These are phyloP conservation scores for Formica aserva DNA, from an alignment of 2,888 invertebrate genomes.

Conservation along the genomic window DNA sequence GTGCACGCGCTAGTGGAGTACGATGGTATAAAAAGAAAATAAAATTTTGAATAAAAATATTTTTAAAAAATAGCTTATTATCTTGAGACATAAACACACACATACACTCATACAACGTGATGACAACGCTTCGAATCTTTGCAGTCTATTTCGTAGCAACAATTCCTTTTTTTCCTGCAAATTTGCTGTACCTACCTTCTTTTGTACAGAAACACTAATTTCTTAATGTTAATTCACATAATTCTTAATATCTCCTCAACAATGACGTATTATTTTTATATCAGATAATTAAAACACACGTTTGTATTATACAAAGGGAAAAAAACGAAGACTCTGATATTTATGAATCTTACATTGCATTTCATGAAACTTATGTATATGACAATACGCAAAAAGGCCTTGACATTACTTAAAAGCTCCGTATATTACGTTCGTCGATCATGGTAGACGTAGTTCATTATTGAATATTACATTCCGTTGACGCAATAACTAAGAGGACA, in stretches of 20 bases:
- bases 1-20: slow-evolving; percentile 51
- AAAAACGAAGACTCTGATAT: slow-evolving; percentile 50
- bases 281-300: slow-evolving; percentile 65
- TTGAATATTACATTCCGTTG: slow-evolving; percentile 70
- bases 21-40: slow-evolving; percentile 16
- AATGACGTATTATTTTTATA: slow-evolving; percentile 70
- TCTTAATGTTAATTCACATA: slow-evolving; percentile 68
- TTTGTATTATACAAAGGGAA: slow-evolving; percentile 59
- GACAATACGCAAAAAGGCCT: slow-evolving; percentile 73
- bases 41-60: slow-evolving; percentile 73
- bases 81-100: slow-evolving; percentile 44
- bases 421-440: slow-evolving; percentile 53
- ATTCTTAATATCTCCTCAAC: slow-evolving; percentile 67
- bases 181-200: slow-evolving; percentile 54
- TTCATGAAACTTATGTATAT: slow-evolving; percentile 71
- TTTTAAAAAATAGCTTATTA: slow-evolving; percentile 69
- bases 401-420: slow-evolving; percentile 65
- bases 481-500: slow-evolving; percentile 54
- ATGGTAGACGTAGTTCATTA: slow-evolving; percentile 55
- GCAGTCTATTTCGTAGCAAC: slow-evolving; percentile 65
- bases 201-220: slow-evolving; percentile 67
- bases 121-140: slow-evolving; percentile 64
- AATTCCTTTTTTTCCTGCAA: slow-evolving; percentile 31
- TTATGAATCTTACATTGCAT: slow-evolving; percentile 70
- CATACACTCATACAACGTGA: slow-evolving; percentile 20